Percentiles rank a stretch among this genome's conserved stretches.
Evolutionary conservation across 2,113 vertebrate genomes (phyloP).

Genomic region (Phalacrocorax pelagicus): DNA sequence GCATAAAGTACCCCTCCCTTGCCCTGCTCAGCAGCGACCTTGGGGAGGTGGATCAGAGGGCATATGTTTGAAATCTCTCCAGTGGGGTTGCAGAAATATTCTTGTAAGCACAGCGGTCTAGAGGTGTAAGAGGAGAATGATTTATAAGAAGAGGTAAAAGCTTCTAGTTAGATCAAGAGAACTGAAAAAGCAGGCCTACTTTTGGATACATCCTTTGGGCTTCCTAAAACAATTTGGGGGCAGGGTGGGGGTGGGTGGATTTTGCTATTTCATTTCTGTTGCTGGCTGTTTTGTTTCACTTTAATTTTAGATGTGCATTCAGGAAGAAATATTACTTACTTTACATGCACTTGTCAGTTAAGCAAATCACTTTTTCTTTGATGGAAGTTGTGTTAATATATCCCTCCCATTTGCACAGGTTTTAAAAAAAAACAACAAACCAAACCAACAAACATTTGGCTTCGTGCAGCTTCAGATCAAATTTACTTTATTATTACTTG

Average conservation of each 20-base stretch:
- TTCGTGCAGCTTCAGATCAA: neutral
- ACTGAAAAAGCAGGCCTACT: neutral
- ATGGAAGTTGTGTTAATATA: neutral
- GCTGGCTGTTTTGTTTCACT: neutral
- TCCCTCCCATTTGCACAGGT: neutral
- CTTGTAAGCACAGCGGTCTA: neutral
- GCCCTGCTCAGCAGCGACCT: neutral
- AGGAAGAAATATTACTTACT: neutral
- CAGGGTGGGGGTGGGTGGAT: neutral
- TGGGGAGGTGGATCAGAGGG: neutral
- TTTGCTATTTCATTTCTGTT: neutral
- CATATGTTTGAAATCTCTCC: accelerated
- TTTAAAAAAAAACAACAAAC: neutral
- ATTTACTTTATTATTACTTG: neutral
- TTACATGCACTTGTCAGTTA: neutral
- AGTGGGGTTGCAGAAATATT: neutral
- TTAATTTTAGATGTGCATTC: neutral
- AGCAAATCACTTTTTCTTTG: neutral
- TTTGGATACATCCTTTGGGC: neutral
- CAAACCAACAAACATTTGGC: neutral
- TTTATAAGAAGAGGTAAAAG: neutral
- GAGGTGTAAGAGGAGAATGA: neutral
- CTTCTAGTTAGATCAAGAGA: neutral
- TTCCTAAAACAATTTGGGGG: neutral
- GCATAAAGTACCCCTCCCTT: neutral